These are phyloP conservation scores for Pasiphila rectangulata DNA, from an alignment of 2,888 invertebrate species.

Conservation along the genomic window DNA sequence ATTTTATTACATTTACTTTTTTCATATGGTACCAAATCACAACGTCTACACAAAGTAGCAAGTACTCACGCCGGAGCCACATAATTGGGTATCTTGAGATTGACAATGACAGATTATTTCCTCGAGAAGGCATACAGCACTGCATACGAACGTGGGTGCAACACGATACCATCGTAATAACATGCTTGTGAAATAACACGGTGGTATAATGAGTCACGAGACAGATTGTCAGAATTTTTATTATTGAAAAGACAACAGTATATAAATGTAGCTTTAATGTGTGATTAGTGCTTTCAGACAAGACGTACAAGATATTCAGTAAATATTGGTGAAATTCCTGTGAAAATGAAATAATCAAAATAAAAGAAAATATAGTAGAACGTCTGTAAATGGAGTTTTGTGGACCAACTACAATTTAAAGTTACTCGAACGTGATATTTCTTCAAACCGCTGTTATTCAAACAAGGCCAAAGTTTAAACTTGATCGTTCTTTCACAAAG, in stretches of 20 bases:
- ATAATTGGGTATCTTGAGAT: conserved; percentile 63
- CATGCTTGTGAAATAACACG: conserved; percentile 52
- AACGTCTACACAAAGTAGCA: conserved; percentile 11
- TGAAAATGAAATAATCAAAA: too few relatives aligned
- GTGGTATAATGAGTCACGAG: conserved; percentile 42
- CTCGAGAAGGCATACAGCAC: conserved; percentile 49
- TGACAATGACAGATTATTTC: conserved; percentile 73
- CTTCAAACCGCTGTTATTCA: background rate
- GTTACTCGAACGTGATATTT: background rate
- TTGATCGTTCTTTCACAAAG: conserved; percentile 3
- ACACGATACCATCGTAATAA: conserved; percentile 56
- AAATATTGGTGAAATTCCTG: too few relatives aligned
- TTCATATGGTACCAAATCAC: too few relatives aligned
- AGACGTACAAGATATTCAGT: too few relatives aligned
- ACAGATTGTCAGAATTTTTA: conserved; percentile 12
- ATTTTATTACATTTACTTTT: too few relatives aligned
- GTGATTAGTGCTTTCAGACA: too few relatives aligned
- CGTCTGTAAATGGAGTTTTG: background rate
- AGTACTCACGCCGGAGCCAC: conserved; percentile 38
- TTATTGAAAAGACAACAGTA: conserved; percentile 5
- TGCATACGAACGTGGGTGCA: conserved; percentile 57
- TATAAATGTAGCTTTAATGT: too few relatives aligned
- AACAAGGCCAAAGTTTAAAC: conserved; percentile 6
- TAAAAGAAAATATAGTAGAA: background rate
- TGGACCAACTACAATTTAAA: background rate